A percentile compares a stretch with the other conserved stretches of the same genome.
These are phyloP conservation scores for Parus major DNA, from an alignment of 2,113 vertebrate genomes.

Conservation along the genomic window DNA sequence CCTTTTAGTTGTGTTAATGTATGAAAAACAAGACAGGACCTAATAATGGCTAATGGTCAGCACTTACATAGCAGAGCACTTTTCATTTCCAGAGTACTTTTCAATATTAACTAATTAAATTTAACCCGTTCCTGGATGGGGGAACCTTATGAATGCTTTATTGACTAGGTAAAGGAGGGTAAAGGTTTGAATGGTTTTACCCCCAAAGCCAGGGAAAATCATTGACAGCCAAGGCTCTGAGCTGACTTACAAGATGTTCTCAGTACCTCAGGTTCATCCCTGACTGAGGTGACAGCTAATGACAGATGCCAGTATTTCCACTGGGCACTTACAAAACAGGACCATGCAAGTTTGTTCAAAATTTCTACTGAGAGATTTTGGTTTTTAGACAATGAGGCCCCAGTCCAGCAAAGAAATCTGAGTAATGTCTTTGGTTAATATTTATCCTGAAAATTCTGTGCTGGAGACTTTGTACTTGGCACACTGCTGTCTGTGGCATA, in stretches of 20 bases:
- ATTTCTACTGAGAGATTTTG: not conserved
- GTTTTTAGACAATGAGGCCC: not conserved
- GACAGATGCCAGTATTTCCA: not conserved
- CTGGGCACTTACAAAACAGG: not conserved
- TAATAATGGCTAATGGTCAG: not conserved
- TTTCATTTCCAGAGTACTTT: slow-evolving; percentile 25
- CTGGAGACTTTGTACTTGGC: not conserved
- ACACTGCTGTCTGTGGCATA: not conserved
- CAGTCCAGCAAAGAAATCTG: not conserved
- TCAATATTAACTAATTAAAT: slow-evolving; percentile 28
- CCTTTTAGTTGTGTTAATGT: not conserved
- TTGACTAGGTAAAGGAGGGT: not conserved
- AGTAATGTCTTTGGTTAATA: not conserved
- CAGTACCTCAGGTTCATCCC: not conserved
- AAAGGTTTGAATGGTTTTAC: not conserved
- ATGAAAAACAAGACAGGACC: not conserved
- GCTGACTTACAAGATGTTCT: not conserved
- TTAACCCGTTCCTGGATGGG: not conserved
- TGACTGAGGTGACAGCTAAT: not conserved
- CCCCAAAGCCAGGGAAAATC: not conserved
- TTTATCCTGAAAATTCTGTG: not conserved
- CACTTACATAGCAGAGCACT: not conserved
- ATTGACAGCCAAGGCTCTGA: not conserved
- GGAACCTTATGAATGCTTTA: not conserved
- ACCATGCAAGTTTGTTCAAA: not conserved